phyloP scores from a whole-genome alignment of 2,113 vertebrate genomes.

The Seriola aureovittata region DNA sequence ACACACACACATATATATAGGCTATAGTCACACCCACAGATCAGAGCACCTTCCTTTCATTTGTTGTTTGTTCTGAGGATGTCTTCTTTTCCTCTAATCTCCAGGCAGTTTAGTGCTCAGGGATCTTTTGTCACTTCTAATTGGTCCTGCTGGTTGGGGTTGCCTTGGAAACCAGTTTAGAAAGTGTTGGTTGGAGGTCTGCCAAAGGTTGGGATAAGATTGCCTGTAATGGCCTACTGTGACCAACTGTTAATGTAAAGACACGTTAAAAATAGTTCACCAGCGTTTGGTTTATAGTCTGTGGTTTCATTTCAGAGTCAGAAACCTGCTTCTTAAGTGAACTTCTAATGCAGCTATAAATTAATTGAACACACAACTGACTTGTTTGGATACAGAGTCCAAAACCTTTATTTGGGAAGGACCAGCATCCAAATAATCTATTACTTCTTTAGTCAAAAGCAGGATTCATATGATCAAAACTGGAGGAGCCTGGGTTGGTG shows the following conservation, averaged over 20 bases:
- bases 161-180: conserved; percentile 75
- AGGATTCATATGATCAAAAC: conserved; percentile 6
- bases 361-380: not conserved
- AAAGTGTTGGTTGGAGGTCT: conserved; percentile 64
- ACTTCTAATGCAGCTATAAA: not conserved
- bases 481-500: not conserved
- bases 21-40: not conserved
- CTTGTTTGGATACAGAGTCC: not conserved
- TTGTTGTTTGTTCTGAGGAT: conserved; percentile 39
- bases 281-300: not conserved
- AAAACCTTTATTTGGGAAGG: not conserved
- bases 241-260: conserved; percentile 18
- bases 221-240: conserved; percentile 44
- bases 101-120: conserved; percentile 44
- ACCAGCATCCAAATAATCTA: not conserved
- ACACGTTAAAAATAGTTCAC: not conserved
- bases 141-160: conserved; percentile 67
- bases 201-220: conserved; percentile 60
- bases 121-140: conserved; percentile 61
- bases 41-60: conserved; percentile 1
- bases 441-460: not conserved
- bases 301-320: not conserved
- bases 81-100: conserved; percentile 56
- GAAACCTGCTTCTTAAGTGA: not conserved
- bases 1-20: not conserved